Percentiles rank a stretch among this genome's conserved stretches.
These are phyloP conservation scores for Urophycis tenuis DNA, from an alignment of 2,797 vertebrate genomes.

Conservation along the genomic window DNA sequence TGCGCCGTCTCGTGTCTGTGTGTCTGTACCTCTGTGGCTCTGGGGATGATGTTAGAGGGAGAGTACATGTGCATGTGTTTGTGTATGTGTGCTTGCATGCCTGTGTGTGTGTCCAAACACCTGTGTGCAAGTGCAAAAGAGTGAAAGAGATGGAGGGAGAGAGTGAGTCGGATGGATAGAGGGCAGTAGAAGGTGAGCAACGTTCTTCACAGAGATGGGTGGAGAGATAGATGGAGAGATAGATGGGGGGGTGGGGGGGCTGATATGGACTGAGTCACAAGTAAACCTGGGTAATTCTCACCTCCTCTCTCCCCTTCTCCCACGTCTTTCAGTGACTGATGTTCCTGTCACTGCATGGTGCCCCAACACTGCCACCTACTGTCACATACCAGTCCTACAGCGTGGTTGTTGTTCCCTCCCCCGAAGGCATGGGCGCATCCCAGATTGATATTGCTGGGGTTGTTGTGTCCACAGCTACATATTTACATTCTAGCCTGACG, in stretches of 20 bases:
- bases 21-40: not conserved
- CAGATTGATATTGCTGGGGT: not conserved
- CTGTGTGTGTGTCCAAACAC: not conserved
- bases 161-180: not conserved
- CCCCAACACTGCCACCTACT: conserved; percentile 61
- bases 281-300: conserved; percentile 40
- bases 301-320: conserved; percentile 26
- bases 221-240: conserved; percentile 23
- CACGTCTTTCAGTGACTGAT: conserved; percentile 34
- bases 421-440: not conserved
- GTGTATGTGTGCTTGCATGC: not conserved
- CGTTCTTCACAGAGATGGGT: not conserved
- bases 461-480: not conserved
- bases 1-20: not conserved
- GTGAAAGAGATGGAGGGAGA: not conserved
- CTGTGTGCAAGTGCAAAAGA: not conserved
- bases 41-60: not conserved
- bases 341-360: conserved; percentile 38
- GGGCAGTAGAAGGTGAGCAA: conserved; percentile 35
- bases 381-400: not conserved
- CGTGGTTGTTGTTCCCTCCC: not conserved
- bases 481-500: not conserved
- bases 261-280: conserved; percentile 53
- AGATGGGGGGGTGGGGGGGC: conserved; percentile 28
- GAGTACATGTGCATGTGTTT: not conserved